Percentiles rank a stretch among this genome's conserved stretches.
These are phyloP conservation scores for Silvanus unidentatus DNA, from an alignment of 2,888 invertebrate genomes.

Conservation along the genomic window DNA sequence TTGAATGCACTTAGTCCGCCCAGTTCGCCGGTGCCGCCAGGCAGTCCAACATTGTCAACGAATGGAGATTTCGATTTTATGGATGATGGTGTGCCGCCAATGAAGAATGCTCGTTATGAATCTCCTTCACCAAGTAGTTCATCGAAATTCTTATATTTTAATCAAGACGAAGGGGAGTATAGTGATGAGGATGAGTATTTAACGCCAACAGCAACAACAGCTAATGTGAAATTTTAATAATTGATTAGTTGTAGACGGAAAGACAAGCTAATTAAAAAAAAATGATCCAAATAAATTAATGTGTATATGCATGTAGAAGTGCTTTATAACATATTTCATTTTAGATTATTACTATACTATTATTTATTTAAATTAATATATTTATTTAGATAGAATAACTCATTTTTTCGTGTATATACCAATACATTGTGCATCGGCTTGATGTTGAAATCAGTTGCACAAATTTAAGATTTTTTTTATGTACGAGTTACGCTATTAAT, in stretches of 20 bases:
- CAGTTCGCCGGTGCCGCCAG: constrained; percentile 58
- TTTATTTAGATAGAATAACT: too few relatives aligned
- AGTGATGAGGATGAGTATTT: constrained; percentile 39
- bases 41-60: constrained; percentile 36
- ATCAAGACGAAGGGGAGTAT: constrained; percentile 36
- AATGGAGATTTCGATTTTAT: constrained; percentile 38
- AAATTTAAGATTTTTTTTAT: too few relatives aligned
- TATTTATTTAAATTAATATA: too few relatives aligned
- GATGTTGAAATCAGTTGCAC: too few relatives aligned
- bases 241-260: background rate
- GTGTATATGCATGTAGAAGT: too few relatives aligned
- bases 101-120: constrained; percentile 42
- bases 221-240: constrained; percentile 1
- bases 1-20: constrained; percentile 91
- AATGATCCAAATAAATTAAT: too few relatives aligned
- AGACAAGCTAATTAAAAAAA: too few relatives aligned
- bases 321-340: too few relatives aligned
- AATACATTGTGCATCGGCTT: too few relatives aligned
- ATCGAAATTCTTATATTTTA: constrained; percentile 21
- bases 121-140: constrained; percentile 30
- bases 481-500: too few relatives aligned
- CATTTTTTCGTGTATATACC: too few relatives aligned
- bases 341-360: too few relatives aligned
- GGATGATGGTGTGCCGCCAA: constrained; percentile 41
- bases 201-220: background rate